Evolutionary conservation across 2,888 invertebrate species (phyloP).

Genomic region (Anoncus sp.): DNA sequence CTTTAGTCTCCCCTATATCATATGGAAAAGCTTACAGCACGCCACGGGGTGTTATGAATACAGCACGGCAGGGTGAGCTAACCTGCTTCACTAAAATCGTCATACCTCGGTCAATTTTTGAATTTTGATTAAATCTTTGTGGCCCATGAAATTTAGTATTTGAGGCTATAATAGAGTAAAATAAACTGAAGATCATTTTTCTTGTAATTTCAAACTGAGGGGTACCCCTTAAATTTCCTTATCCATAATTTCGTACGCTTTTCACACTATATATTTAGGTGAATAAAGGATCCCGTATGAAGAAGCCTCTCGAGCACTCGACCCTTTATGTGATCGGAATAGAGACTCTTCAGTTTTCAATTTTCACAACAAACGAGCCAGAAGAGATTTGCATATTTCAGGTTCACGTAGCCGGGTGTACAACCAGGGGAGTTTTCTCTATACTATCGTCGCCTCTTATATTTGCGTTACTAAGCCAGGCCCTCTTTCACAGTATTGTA

Average conservation of each 20-base stretch:
- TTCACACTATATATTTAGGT: background rate
- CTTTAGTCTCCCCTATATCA: no score
- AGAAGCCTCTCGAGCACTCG: slow-evolving; percentile 1
- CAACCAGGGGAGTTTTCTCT: slow-evolving; percentile 1
- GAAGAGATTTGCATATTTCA: slow-evolving; percentile 50
- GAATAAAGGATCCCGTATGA: background rate
- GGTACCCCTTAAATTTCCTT: no score
- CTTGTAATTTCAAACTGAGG: no score
- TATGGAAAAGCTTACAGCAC: no score
- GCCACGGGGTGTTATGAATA: no score
- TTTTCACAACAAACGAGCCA: slow-evolving; percentile 34
- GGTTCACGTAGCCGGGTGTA: slow-evolving; percentile 6
- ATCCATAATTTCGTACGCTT: background rate
- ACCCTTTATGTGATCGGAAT: slow-evolving; percentile 16
- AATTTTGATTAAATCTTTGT: no score
- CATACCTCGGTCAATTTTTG: no score
- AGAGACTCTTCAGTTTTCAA: slow-evolving; percentile 33
- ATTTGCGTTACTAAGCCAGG: background rate
- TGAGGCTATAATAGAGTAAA: no score
- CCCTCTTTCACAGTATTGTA: background rate
- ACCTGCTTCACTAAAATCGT: no score
- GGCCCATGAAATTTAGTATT: no score
- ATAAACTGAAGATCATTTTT: no score
- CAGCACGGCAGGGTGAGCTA: no score
- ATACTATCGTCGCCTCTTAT: slow-evolving; percentile 1